phyloP scores from a whole-genome alignment of 1,140 invertebrate species.

The Drosophila albomicans region DNA sequence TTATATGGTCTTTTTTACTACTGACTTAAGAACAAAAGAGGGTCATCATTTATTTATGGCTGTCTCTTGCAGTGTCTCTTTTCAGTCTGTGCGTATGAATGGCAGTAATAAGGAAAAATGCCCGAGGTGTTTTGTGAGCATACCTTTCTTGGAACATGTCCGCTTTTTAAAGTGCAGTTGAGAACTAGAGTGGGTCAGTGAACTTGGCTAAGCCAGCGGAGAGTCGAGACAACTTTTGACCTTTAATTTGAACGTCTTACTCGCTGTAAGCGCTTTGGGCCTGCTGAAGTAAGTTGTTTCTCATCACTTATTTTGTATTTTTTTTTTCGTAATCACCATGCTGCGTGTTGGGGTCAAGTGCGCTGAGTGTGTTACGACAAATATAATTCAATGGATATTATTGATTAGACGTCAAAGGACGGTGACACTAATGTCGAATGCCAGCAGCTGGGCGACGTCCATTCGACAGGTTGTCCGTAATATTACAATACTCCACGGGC shows the following conservation, averaged over 20 bases:
- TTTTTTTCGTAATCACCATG: constrained; percentile 4
- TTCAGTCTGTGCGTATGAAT: not conserved
- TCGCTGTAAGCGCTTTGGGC: constrained; percentile 13
- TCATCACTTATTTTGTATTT: not conserved
- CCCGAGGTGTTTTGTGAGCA: constrained; percentile 12
- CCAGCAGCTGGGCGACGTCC: constrained; percentile 28
- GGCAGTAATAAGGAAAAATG: constrained; percentile 15
- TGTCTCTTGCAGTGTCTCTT: constrained; percentile 5
- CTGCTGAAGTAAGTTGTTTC: constrained; percentile 1
- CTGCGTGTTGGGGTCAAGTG: constrained; percentile 20
- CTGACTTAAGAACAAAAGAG: constrained; percentile 26
- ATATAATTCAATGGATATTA: constrained; percentile 39
- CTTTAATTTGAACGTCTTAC: constrained; percentile 9
- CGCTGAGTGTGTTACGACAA: constrained; percentile 5
- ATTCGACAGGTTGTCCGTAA: constrained; percentile 17
- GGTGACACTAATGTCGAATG: constrained; percentile 35
- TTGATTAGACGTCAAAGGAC: constrained; percentile 41
- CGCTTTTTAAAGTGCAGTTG: constrained; percentile 39
- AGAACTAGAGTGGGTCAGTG: constrained; percentile 54
- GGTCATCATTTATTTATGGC: constrained; percentile 64
- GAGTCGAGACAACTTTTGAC: constrained; percentile 16
- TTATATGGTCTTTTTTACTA: constrained; percentile 21
- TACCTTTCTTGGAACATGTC: constrained; percentile 29
- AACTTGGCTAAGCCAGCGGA: constrained; percentile 31
- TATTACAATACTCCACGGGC: constrained; percentile 34